Evolutionary conservation across 2,888 invertebrate species (phyloP).

Genomic region (Trypoxylon attenuatum): DNA sequence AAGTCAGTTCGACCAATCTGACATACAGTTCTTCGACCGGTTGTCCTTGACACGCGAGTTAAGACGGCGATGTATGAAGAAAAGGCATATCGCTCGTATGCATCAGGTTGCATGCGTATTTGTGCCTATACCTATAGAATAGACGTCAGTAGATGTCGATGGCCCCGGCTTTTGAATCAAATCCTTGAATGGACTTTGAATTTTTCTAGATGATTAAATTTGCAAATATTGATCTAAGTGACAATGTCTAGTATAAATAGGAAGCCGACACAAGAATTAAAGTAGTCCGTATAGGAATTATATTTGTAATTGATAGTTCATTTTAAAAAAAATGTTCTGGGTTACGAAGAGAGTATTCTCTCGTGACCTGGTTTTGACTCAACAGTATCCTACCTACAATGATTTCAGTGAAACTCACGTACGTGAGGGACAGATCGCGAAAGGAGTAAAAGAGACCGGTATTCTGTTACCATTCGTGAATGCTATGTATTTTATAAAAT

Average conservation of each 20-base stretch:
- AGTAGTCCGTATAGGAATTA: background rate
- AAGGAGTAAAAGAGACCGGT: constrained; percentile 20
- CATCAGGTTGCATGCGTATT: constrained; percentile 17
- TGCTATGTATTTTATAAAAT: constrained; percentile 26
- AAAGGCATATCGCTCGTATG: constrained; percentile 41
- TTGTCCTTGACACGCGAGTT: constrained; percentile 70
- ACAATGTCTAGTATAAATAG: too few species aligned
- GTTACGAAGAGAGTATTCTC: constrained; percentile 34
- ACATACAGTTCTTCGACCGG: constrained; percentile 56
- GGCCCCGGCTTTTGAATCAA: constrained; percentile 15
- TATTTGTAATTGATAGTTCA: too few species aligned
- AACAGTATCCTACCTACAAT: constrained; percentile 39
- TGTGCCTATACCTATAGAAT: constrained; percentile 9
- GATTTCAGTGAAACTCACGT: constrained; percentile 30
- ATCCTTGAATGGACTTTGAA: background rate
- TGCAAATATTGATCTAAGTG: background rate
- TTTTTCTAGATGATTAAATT: background rate
- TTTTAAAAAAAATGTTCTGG: too few species aligned
- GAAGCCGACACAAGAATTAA: too few species aligned
- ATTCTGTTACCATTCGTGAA: constrained; percentile 53
- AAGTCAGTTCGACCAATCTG: constrained; percentile 16
- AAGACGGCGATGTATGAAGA: constrained; percentile 52
- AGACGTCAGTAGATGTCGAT: background rate
- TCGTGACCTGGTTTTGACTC: constrained; percentile 51
- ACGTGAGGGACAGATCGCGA: constrained; percentile 5